Conservation (phyloP, 2,113 vertebrate species). For the Nettapus auritus region DNA sequence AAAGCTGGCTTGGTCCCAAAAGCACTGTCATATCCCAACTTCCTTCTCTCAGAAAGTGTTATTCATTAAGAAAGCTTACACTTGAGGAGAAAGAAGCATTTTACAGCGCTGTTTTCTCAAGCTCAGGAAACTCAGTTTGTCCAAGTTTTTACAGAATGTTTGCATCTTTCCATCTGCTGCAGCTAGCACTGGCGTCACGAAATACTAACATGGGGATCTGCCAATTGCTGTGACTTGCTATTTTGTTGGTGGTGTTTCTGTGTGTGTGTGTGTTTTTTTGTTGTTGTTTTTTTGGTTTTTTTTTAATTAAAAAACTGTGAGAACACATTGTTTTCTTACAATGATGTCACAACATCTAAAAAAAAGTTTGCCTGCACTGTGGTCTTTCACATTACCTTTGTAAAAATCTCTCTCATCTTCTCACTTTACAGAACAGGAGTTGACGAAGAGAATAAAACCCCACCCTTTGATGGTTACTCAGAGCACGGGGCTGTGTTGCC, state of each 20-base stretch:
- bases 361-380: background rate
- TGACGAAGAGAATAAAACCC: background rate
- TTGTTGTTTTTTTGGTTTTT: background rate
- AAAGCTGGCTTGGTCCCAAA: slow-evolving; percentile 5
- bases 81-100: background rate
- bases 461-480: background rate
- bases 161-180: slow-evolving; percentile 31
- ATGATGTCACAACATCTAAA: slow-evolving; percentile 13
- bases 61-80: background rate
- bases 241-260: background rate
- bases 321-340: background rate
- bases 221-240: slow-evolving; percentile 20
- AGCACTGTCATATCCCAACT: background rate
- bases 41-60: background rate
- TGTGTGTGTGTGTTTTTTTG: background rate
- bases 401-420: background rate
- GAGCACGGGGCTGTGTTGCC: background rate
- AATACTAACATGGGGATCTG: background rate
- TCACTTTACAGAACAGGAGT: background rate
- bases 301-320: background rate
- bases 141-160: slow-evolving; percentile 4
- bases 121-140: background rate
- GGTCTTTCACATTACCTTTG: background rate
- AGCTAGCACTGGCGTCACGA: background rate
- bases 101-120: background rate